Evolutionary conservation across 1,140 invertebrate genomes (phyloP).

Genomic region (Brachionus manjavacas): DNA sequence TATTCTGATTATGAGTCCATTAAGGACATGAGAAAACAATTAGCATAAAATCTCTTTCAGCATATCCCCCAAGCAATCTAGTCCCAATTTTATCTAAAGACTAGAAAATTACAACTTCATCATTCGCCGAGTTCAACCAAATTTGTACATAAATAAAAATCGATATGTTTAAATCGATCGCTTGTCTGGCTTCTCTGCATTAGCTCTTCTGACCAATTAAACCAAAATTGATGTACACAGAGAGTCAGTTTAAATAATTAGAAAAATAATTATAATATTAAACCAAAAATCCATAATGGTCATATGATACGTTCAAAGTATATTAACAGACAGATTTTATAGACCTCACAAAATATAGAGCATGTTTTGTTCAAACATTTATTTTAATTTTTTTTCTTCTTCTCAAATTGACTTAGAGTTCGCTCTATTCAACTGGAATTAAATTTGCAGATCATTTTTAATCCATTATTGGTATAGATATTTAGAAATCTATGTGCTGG

Average conservation of each 20-base stretch:
- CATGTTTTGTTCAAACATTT: background rate
- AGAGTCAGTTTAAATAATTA: background rate
- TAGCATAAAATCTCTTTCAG: background rate
- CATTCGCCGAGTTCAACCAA: background rate
- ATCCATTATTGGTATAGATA: background rate
- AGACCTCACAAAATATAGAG: background rate
- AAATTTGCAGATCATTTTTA: background rate
- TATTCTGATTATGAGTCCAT: background rate
- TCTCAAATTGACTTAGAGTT: background rate
- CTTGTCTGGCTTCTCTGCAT: too few species aligned
- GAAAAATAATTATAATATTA: slow-evolving; percentile 19
- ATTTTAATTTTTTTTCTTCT: background rate
- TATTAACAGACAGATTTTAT: background rate
- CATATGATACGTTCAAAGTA: slow-evolving; percentile 1
- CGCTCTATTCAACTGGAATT: background rate
- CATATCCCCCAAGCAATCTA: background rate
- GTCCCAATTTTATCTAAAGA: background rate
- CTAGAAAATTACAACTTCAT: background rate
- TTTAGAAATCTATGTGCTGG: background rate
- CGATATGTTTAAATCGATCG: background rate
- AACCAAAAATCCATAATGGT: background rate
- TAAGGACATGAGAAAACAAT: background rate
- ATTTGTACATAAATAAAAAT: background rate
- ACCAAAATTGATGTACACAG: background rate
- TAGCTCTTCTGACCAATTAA: background rate